phyloP scores from a whole-genome alignment of 2,888 invertebrate species.

The Synanthedon formicaeformis region DNA sequence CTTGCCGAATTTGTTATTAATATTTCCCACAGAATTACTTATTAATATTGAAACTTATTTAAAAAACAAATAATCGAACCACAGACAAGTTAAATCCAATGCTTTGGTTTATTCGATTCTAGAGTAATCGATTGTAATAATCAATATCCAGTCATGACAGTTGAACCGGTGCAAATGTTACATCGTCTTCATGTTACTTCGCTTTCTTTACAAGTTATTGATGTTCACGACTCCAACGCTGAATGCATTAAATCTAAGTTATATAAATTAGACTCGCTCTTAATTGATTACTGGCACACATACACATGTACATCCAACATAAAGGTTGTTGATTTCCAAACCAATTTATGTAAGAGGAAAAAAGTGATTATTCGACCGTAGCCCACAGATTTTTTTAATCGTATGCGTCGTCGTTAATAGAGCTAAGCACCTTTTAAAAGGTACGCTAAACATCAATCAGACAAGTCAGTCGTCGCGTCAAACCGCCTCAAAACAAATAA shows the following conservation, averaged over 20 bases:
- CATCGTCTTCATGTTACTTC: conserved; percentile 36
- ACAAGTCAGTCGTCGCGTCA: conserved; percentile 36
- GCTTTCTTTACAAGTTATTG: conserved; percentile 38
- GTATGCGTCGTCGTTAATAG: conserved; percentile 16
- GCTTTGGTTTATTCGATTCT: no score
- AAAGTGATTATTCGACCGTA: no score
- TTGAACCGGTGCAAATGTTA: conserved; percentile 45
- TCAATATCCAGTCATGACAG: background rate
- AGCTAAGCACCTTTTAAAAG: conserved; percentile 31
- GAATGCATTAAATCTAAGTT: conserved; percentile 48
- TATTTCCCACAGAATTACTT: no score
- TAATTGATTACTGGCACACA: conserved; percentile 38
- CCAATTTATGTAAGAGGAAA: background rate
- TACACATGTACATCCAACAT: conserved; percentile 2
- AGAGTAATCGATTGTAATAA: no score
- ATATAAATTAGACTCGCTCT: conserved; percentile 43
- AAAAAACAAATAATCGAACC: no score
- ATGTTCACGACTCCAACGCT: conserved; percentile 50
- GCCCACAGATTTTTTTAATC: conserved; percentile 3
- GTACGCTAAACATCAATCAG: conserved; percentile 44
- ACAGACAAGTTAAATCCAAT: no score
- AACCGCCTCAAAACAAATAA: conserved; percentile 59
- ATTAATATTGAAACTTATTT: no score
- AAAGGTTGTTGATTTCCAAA: background rate
- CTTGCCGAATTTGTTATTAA: no score